These are phyloP conservation scores for Cacoxenus indagator DNA, from an alignment of 2,888 invertebrate species.

Conservation along the genomic window DNA sequence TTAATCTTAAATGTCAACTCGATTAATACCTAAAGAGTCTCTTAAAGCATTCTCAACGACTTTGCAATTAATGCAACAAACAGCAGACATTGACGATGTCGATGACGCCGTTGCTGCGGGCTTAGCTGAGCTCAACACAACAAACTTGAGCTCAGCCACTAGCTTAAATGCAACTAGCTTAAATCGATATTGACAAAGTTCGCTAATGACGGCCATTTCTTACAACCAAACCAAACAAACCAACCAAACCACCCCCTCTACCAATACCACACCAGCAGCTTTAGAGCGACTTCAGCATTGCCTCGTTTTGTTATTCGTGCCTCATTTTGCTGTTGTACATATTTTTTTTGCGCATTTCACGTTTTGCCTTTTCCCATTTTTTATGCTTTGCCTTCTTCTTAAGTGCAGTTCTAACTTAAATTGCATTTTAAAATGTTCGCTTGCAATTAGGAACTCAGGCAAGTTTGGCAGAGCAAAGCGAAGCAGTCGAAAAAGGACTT, in stretches of 20 bases:
- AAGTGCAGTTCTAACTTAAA: constrained; percentile 66
- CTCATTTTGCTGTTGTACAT: not conserved
- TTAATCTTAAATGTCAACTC: too few species aligned
- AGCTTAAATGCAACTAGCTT: constrained; percentile 18
- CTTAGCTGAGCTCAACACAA: not conserved
- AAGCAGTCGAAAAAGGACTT: too few species aligned
- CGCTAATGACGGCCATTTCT: constrained; percentile 26
- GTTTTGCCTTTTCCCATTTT: constrained; percentile 19
- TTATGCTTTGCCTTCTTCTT: constrained; percentile 40
- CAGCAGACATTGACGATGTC: not conserved
- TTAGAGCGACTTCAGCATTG: not conserved
- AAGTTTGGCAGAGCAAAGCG: constrained; percentile 38
- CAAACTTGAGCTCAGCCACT: constrained; percentile 9
- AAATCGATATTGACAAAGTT: constrained; percentile 36
- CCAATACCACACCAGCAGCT: not conserved
- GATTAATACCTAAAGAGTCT: not conserved
- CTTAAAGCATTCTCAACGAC: not conserved
- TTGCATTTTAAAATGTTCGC: constrained; percentile 63
- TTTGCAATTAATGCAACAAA: not conserved
- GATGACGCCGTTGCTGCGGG: not conserved
- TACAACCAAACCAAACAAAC: not conserved
- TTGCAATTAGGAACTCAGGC: constrained; percentile 64
- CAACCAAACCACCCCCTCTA: not conserved
- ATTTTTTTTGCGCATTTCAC: not conserved
- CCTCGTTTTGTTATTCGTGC: not conserved